Evolutionary conservation across 2,797 vertebrate species (phyloP).

Genomic region (Hydrocynus forskahlii): DNA sequence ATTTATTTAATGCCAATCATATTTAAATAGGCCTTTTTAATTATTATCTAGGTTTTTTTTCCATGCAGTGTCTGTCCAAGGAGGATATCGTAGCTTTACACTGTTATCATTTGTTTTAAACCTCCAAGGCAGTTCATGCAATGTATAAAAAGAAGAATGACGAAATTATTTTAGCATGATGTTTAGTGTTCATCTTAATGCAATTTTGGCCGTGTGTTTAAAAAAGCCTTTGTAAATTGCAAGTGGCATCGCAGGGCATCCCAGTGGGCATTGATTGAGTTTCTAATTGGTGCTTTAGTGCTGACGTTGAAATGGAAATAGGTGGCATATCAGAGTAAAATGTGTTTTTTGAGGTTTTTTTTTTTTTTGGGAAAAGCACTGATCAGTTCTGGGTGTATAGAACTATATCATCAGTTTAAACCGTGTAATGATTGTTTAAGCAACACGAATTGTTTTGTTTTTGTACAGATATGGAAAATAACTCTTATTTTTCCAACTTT

Average conservation of each 20-base stretch:
- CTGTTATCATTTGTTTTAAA: not conserved
- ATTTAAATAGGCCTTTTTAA: not conserved
- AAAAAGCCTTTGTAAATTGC: not conserved
- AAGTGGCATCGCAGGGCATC: not conserved
- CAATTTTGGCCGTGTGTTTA: not conserved
- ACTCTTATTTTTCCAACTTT: constrained; percentile 25
- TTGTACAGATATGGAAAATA: constrained; percentile 45
- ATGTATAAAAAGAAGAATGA: constrained; percentile 11
- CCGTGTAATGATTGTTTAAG: constrained; percentile 24
- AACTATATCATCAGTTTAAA: constrained; percentile 18
- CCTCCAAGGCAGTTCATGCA: not conserved
- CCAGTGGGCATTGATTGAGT: not conserved
- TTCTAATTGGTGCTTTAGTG: constrained; percentile 35
- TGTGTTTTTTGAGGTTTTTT: too few species aligned
- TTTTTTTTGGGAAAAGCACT: constrained; percentile 39
- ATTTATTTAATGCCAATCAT: constrained; percentile 23
- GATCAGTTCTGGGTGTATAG: constrained; percentile 31
- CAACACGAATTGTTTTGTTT: constrained; percentile 45
- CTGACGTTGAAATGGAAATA: constrained; percentile 22
- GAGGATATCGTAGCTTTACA: constrained; percentile 9
- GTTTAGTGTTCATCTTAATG: constrained; percentile 11
- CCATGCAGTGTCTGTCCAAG: not conserved
- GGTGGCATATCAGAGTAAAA: constrained; percentile 10
- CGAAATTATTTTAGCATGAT: not conserved
- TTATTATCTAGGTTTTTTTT: too few species aligned